Evolutionary conservation across 2,113 vertebrate genomes (phyloP), one percentile per base, ranked within the genome.

Genomic region (Tautogolabrus adspersus): DNA sequence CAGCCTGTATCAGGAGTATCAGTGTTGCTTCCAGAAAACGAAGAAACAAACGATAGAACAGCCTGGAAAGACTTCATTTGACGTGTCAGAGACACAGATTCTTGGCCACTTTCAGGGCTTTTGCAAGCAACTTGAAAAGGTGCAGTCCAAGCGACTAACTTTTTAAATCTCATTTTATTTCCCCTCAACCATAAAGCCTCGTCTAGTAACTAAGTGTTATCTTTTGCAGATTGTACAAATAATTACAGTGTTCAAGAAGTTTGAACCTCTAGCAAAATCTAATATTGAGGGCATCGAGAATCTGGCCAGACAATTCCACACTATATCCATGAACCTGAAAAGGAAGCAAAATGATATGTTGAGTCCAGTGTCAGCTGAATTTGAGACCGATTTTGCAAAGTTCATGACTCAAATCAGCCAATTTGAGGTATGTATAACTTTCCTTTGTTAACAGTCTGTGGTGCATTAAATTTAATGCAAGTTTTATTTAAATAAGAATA

Each of bases 31-130:
- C 87, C 90, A 75, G 22, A 93, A 94, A 89, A 90, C 92, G 73
- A 95, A 89, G 70, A 85, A 91, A 83, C 88, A 93, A 74, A 92
- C 92, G 86, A 81, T 82, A 64, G 89, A 94, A 65, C 87, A 71
- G 42, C 81, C 66, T 49, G 93, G 92, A 69, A 93, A 94, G 72
- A 94, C 85, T 52, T 52, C 91, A 57, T 93, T 96, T 74, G 95
- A 95, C 77, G 88, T 96, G 47, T 96, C 95, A 6, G 95, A 96
- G 88, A 93, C 81, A 83, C 93, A 94, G 55, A 95, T 97, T 83
- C 96, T 96, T 93, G 91, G 93, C 47, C 96, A 95, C 90, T 94
- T 96, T 76, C 94, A 96, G 81, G 89, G 86, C 51, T 96, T 97
- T 89, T 95, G 95, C 81, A 95, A 93, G 83, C 94, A 95, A 58